These are phyloP conservation scores for Neelides sp. DNA, from an alignment of 1,140 invertebrate species.

Conservation along the genomic window DNA sequence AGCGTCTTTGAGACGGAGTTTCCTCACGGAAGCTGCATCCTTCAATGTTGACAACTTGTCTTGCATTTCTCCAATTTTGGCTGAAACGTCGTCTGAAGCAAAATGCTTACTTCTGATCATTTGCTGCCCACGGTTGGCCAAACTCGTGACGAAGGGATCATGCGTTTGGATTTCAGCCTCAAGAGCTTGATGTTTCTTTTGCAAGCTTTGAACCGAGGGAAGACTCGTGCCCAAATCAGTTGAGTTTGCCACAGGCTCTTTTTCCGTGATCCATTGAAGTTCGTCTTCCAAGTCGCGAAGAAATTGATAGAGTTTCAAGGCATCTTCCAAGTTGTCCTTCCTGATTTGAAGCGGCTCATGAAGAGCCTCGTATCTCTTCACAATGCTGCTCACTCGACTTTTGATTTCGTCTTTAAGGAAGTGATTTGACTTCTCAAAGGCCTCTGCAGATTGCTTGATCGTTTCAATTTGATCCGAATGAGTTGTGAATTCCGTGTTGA, in stretches of 20 bases:
- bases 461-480: slow-evolving; percentile 64
- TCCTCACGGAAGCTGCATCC: slow-evolving; percentile 55
- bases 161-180: slow-evolving; percentile 70
- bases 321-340: slow-evolving; percentile 77
- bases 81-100: slow-evolving; percentile 55
- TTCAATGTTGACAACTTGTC: slow-evolving; percentile 49
- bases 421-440: slow-evolving; percentile 60
- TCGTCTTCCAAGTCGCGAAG: slow-evolving; percentile 74
- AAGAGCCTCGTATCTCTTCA: slow-evolving; percentile 57
- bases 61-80: slow-evolving; percentile 49
- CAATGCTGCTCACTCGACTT: slow-evolving; percentile 34
- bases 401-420: slow-evolving; percentile 75
- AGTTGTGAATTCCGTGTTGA: slow-evolving; percentile 66
- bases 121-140: slow-evolving; percentile 56
- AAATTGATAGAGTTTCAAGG: slow-evolving; percentile 70
- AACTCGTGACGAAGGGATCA: slow-evolving; percentile 61
- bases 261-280: slow-evolving; percentile 68
- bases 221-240: slow-evolving; percentile 63
- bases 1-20: slow-evolving; percentile 58
- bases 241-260: slow-evolving; percentile 67
- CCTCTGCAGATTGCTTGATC: slow-evolving; percentile 58
- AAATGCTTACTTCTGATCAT: slow-evolving; percentile 75
- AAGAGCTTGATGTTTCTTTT: slow-evolving; percentile 85
- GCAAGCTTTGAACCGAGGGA: slow-evolving; percentile 83
- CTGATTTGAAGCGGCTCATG: slow-evolving; percentile 80